Percentiles rank a stretch among this genome's conserved stretches.
Evolutionary conservation across 2,888 invertebrate species (phyloP).

Genomic region (Apamea epomidion): DNA sequence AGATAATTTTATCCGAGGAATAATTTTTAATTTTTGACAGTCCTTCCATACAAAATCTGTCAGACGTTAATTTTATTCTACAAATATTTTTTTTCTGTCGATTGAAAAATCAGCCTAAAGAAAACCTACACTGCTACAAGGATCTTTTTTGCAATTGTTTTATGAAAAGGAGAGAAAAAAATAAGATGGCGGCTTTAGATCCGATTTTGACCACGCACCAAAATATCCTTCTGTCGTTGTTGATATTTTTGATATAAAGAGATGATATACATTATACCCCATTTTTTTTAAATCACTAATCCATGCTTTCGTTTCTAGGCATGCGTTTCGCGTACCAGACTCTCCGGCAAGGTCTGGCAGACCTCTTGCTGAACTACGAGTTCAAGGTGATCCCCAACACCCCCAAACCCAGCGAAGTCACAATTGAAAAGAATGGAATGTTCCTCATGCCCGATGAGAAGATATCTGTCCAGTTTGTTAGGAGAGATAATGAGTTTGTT

Average conservation of each 20-base stretch:
- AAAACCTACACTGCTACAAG: not conserved
- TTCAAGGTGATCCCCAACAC: slow-evolving; percentile 55
- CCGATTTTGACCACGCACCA: not conserved
- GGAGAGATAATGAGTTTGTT: slow-evolving; percentile 49
- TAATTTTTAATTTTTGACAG: too few relatives aligned
- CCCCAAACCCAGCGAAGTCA: slow-evolving; percentile 57
- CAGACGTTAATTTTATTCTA: too few relatives aligned
- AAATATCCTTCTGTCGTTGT: not conserved
- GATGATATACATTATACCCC: too few relatives aligned
- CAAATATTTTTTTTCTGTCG: too few relatives aligned
- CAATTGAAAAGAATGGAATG: slow-evolving; percentile 65
- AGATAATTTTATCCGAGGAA: too few relatives aligned
- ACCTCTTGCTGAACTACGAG: slow-evolving; percentile 66
- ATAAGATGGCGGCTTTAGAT: not conserved
- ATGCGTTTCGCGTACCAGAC: slow-evolving; percentile 71
- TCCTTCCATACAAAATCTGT: too few relatives aligned
- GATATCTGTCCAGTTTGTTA: slow-evolving; percentile 62
- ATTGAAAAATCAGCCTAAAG: not conserved
- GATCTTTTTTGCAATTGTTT: not conserved
- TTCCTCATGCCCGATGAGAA: slow-evolving; percentile 66
- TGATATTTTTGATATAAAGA: not conserved
- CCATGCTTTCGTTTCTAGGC: slow-evolving; percentile 59
- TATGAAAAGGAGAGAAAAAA: not conserved
- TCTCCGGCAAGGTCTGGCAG: slow-evolving; percentile 66
- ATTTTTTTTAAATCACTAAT: not conserved